Percentiles rank a stretch among this genome's conserved stretches.
Evolutionary conservation across 1,140 invertebrate genomes (phyloP).

Genomic region (Bombus confusus): DNA sequence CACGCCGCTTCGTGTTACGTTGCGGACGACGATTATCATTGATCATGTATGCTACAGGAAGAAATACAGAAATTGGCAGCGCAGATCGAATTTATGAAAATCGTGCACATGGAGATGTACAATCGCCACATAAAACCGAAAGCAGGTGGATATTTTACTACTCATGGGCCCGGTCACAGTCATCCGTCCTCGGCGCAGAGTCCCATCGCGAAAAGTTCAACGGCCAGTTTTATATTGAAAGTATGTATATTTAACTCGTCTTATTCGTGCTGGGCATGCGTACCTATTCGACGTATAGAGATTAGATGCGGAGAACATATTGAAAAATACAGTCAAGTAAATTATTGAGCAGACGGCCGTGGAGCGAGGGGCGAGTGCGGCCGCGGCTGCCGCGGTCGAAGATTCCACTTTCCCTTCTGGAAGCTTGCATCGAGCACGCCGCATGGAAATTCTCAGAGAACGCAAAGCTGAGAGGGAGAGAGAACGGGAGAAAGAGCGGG

Average conservation of each 20-base stretch:
- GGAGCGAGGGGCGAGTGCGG: conserved; percentile 73
- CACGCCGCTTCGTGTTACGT: no score
- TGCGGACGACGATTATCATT: not conserved
- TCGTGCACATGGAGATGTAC: conserved; percentile 95
- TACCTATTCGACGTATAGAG: not conserved
- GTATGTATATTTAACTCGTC: conserved; percentile 69
- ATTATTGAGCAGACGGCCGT: conserved; percentile 73
- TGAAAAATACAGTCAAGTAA: conserved; percentile 65
- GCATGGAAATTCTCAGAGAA: conserved; percentile 70
- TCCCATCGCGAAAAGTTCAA: conserved; percentile 72
- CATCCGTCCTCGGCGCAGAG: conserved; percentile 70
- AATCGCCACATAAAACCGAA: conserved; percentile 93
- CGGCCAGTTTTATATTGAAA: conserved; percentile 75
- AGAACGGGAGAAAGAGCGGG: conserved; percentile 62
- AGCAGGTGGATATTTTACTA: conserved; percentile 89
- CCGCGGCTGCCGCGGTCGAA: conserved; percentile 73
- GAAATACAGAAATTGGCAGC: conserved; percentile 95
- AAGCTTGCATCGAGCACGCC: conserved; percentile 70
- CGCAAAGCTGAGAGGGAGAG: conserved; percentile 69
- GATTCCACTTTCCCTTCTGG: conserved; percentile 75
- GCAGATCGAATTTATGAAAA: conserved; percentile 96
- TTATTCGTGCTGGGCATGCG: not conserved
- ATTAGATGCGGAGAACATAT: not conserved
- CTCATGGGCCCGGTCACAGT: conserved; percentile 69
- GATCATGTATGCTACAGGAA: conserved; percentile 83